A percentile compares a stretch with the other conserved stretches of the same genome.
Conservation (phyloP, 2,888 invertebrate genomes). For the Ectropis crepuscularia region DNA sequence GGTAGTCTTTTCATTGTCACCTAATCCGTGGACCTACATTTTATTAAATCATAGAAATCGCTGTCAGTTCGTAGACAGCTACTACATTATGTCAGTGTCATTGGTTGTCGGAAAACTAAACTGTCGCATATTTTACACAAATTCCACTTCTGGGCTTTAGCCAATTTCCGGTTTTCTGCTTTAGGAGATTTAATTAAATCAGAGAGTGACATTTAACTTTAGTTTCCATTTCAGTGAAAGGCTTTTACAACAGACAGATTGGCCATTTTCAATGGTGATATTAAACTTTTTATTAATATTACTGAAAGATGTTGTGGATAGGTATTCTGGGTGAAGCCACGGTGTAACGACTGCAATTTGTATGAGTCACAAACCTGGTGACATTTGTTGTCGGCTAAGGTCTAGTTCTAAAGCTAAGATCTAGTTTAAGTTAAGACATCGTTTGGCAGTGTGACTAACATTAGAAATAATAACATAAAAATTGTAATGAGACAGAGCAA, state of each 20-base stretch:
- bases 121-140: slow-evolving; percentile 10
- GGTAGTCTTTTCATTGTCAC: no score
- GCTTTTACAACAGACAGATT: no score
- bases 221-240: not conserved
- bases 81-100: not conserved
- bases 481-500: no score
- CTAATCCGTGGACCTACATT: not conserved
- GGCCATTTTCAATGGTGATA: not conserved
- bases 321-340: no score
- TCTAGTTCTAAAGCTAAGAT: no score
- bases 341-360: no score
- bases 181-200: slow-evolving; percentile 24
- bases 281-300: not conserved
- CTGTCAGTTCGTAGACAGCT: not conserved
- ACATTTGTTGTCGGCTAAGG: no score
- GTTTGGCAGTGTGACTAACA: no score
- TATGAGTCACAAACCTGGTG: no score
- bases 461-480: no score
- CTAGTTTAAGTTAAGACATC: no score
- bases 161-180: slow-evolving; percentile 16
- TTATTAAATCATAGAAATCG: not conserved
- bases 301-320: no score
- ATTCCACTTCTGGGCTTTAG: slow-evolving; percentile 19
- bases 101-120: not conserved
- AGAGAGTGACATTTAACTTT: slow-evolving; percentile 7